Evolutionary conservation across 2,797 vertebrate genomes (phyloP).

Genomic region (Lithobates sylvaticus): DNA sequence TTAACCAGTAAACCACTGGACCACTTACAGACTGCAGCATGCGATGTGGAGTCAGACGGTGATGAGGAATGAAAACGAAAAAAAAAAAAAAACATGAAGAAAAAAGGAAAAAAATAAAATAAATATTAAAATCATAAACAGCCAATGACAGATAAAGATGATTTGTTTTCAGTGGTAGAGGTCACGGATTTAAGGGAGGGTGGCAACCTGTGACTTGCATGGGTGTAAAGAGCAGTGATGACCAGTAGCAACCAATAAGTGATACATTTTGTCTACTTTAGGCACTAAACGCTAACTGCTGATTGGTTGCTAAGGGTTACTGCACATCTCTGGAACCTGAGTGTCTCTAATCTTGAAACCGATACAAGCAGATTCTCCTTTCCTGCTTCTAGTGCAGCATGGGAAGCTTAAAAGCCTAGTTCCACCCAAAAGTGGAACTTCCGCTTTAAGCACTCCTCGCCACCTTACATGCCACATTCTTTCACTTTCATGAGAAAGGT

Average conservation of each 20-base stretch:
- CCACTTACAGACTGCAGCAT: constrained; percentile 90
- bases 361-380: too few relatives aligned
- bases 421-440: too few relatives aligned
- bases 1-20: constrained; percentile 45
- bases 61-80: constrained; percentile 66
- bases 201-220: not conserved
- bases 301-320: not conserved
- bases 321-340: too few relatives aligned
- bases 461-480: too few relatives aligned
- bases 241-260: not conserved
- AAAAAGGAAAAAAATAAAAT: constrained; percentile 58
- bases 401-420: too few relatives aligned
- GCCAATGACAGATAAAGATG: not conserved
- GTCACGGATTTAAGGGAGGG: not conserved
- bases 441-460: too few relatives aligned
- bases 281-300: not conserved
- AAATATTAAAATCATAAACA: constrained; percentile 13
- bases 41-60: constrained; percentile 73
- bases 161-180: not conserved
- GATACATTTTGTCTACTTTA: not conserved
- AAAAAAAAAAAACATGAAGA: constrained; percentile 63
- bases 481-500: too few relatives aligned
- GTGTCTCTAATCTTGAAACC: too few relatives aligned
- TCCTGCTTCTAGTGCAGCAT: too few relatives aligned
- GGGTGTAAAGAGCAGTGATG: not conserved